These are phyloP conservation scores for Chloebia gouldiae DNA, from an alignment of 2,113 vertebrate genomes.

Conservation along the genomic window DNA sequence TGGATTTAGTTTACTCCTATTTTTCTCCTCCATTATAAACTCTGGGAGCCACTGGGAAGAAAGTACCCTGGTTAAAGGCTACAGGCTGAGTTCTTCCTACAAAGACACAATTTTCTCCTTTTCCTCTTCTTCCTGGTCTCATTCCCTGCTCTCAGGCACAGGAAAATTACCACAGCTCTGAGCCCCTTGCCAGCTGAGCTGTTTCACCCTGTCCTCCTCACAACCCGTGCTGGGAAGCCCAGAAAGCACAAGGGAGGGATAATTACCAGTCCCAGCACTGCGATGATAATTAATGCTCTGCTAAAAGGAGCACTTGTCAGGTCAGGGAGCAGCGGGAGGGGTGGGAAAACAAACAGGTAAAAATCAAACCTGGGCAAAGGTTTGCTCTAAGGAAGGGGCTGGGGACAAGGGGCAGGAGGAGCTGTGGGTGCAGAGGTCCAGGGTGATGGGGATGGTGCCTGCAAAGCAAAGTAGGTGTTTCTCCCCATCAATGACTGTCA, in stretches of 20 bases:
- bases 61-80: neutral
- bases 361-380: neutral
- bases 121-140: neutral
- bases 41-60: neutral
- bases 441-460: neutral
- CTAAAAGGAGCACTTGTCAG: constrained; percentile 8
- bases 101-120: neutral
- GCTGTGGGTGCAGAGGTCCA: neutral
- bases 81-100: neutral
- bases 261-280: constrained; percentile 55
- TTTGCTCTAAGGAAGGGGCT: neutral
- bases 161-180: neutral
- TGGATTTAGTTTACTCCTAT: neutral
- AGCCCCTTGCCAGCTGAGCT: constrained; percentile 27
- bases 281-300: constrained; percentile 49
- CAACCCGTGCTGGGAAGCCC: constrained; percentile 10
- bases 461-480: neutral
- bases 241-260: constrained; percentile 47
- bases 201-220: neutral
- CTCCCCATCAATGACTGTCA: neutral
- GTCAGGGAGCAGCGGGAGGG: constrained; percentile 25
- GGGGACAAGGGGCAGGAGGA: neutral
- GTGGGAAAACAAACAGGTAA: neutral
- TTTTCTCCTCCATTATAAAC: neutral
- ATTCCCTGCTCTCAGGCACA: neutral